Evolutionary conservation across 2,797 vertebrate species (phyloP).

Genomic region (Xiphorhynchus erythropygius): DNA sequence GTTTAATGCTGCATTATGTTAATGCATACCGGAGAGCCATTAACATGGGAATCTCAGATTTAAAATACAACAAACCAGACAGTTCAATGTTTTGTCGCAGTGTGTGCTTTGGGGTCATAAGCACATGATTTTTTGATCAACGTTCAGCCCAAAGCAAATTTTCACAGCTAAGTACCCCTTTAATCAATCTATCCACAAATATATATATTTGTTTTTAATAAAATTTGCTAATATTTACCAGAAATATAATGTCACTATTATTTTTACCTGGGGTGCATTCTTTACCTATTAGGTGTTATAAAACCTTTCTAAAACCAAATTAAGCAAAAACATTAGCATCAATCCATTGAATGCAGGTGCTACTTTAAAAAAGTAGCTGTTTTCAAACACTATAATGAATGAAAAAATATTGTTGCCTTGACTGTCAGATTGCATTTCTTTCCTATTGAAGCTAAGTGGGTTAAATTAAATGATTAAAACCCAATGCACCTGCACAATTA

Average conservation of each 20-base stretch:
- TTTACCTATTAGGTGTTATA: conserved; percentile 33
- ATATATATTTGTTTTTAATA: conserved; percentile 33
- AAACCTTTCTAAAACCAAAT: conserved; percentile 14
- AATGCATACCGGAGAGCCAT: not conserved
- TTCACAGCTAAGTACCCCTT: not conserved
- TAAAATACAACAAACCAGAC: not conserved
- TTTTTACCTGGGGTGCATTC: not conserved
- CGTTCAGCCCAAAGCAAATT: conserved; percentile 34
- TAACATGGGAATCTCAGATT: not conserved
- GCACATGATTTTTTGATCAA: not conserved
- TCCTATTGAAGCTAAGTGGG: conserved; percentile 23
- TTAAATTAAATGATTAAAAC: conserved; percentile 70
- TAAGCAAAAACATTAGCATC: conserved; percentile 34
- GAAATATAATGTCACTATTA: conserved; percentile 6
- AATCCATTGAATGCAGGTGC: not conserved
- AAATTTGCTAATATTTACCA: conserved; percentile 39
- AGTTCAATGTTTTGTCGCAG: not conserved
- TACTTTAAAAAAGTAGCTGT: conserved; percentile 13
- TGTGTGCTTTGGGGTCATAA: not conserved
- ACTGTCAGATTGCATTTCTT: conserved; percentile 53
- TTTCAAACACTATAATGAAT: conserved; percentile 34
- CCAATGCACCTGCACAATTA: conserved; percentile 51
- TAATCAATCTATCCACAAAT: not conserved
- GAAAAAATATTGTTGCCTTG: conserved; percentile 39
- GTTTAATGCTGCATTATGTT: conserved; percentile 62